These are phyloP conservation scores for Dendrocincla fuliginosa DNA, from an alignment of 2,797 vertebrate species.

Conservation along the genomic window DNA sequence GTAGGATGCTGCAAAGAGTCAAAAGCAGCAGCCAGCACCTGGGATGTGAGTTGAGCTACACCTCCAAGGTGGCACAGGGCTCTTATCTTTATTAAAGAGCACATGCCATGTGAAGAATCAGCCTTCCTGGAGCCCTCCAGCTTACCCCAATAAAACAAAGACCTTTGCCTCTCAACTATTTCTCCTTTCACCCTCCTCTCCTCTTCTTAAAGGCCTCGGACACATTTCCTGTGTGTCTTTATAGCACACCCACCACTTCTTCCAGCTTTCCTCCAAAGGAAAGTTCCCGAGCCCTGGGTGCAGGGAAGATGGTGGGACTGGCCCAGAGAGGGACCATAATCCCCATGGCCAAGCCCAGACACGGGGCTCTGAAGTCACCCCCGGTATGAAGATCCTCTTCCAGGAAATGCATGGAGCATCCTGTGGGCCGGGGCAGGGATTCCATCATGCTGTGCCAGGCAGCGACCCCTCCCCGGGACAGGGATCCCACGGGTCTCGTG, in stretches of 20 bases:
- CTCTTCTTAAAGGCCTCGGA: neutral
- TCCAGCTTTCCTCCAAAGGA: neutral
- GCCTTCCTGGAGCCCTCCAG: neutral
- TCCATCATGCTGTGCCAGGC: neutral
- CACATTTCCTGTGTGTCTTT: neutral
- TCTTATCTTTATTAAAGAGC: neutral
- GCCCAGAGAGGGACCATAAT: neutral
- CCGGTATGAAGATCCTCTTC: neutral
- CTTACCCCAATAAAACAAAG: neutral
- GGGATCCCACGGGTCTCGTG: rapidly evolving
- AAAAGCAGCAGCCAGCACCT: neutral
- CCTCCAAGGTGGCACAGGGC: neutral
- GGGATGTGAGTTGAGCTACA: neutral
- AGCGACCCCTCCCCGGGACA: neutral
- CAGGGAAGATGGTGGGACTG: neutral
- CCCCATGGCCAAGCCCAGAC: rapidly evolving
- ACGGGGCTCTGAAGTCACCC: neutral
- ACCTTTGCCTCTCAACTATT: conserved; percentile 1
- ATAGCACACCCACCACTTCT: neutral
- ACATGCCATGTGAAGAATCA: neutral
- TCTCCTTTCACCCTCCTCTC: neutral
- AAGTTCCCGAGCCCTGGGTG: neutral
- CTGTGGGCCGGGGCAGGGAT: neutral
- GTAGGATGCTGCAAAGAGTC: neutral
- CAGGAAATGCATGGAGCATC: neutral